Evolutionary conservation across 2,797 vertebrate species (phyloP), one percentile per base, ranked within the genome.

Genomic region (Mus minutoides): DNA sequence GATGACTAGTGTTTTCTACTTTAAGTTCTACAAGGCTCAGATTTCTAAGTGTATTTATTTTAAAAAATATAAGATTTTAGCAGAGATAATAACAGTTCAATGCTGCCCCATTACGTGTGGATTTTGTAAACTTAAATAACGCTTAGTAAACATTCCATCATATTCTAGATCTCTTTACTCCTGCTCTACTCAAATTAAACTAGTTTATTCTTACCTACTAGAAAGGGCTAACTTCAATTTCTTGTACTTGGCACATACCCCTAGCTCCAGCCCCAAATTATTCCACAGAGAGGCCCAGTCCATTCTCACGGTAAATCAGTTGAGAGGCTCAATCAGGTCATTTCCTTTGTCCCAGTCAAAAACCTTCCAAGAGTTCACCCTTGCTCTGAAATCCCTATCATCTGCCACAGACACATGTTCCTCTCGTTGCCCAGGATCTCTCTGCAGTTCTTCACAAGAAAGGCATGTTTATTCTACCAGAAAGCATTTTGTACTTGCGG

Each of bases 31-130:
- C 64, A 87, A 83, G 37, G 6, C 24, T 94, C 46, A 14, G 24
- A 62, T 83, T 84, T 82, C 88, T 75, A 96, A 67, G 10, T n/a
- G 52, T 21, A 19, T 52, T 82, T 58, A 83, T 62, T 95, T 84
- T 89, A 76, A 77, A 82, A 86, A 86, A 77, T 2, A 79, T 52
- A 89, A 89, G 80, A 62, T 79, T 76, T 77, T n/a, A 82, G 26
- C 34, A 31, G 26, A 90, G 19, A 21, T 64, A 89, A 54, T 24
- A 89, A 54, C 19, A 77, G 62, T 29, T 73, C 37, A 40, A 16
- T 60, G 83, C 73, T 92, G 43, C 17, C 31, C 64, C 22, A 71
- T 13, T 40, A 40, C 9, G 71, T 43, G 73, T 46, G 49, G 22
- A 88, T 73, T 12, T 34, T 67, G 60, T n/a, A 46, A 78, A 52